Conservation (phyloP, 2,888 invertebrate genomes). For the Ptycholaimellus sp. region DNA sequence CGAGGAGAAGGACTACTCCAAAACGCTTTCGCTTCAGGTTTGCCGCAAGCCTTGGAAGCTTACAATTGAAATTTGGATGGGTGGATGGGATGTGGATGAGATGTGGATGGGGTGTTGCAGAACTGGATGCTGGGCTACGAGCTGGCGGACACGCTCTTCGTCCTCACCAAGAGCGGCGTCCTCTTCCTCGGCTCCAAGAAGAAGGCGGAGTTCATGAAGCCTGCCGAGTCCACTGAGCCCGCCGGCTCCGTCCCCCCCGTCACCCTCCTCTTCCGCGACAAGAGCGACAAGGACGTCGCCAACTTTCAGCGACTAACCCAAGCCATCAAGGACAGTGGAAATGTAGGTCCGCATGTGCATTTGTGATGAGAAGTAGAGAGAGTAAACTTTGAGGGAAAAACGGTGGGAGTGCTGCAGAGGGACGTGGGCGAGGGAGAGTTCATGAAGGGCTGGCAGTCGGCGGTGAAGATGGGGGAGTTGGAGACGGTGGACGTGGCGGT, state of each 20-base stretch:
- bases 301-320: constrained; percentile 46
- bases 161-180: constrained; percentile 58
- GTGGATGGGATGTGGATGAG: no score
- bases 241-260: constrained; percentile 49
- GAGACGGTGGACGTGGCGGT: constrained; percentile 60
- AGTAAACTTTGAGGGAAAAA: no score
- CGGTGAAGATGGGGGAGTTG: constrained; percentile 50
- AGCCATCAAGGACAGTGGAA: constrained; percentile 60
- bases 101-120: constrained; percentile 31
- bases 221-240: constrained; percentile 51
- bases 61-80: no score
- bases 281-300: constrained; percentile 64
- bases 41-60: not conserved
- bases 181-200: constrained; percentile 83
- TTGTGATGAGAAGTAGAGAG: no score
- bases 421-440: constrained; percentile 81
- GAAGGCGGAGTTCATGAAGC: constrained; percentile 81
- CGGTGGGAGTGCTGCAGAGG: constrained; percentile 65
- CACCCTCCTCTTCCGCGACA: constrained; percentile 61
- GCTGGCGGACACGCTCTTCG: constrained; percentile 75
- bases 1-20: constrained; percentile 87
- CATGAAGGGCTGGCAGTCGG: constrained; percentile 63
- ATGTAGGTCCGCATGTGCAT: constrained; percentile 30
- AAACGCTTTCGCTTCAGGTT: constrained; percentile 78
- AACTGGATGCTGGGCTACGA: constrained; percentile 93